Percentiles rank a stretch among this genome's conserved stretches.
Evolutionary conservation across 2,888 invertebrate genomes (phyloP).

Genomic region (Drosophila borborema): DNA sequence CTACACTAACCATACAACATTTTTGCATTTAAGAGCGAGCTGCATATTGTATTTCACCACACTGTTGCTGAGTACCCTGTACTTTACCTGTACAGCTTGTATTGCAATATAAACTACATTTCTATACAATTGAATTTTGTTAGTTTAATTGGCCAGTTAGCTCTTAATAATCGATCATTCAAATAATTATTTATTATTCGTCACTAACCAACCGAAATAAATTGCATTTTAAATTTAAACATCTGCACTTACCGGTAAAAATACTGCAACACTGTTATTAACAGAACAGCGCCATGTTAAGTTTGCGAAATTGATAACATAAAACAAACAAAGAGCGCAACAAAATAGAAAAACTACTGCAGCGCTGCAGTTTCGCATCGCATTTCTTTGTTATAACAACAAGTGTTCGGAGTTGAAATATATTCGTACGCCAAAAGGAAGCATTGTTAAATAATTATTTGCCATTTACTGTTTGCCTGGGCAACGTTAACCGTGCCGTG

Average conservation of each 20-base stretch:
- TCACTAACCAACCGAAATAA: neutral
- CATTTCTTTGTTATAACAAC: constrained; percentile 52
- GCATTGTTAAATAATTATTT: neutral
- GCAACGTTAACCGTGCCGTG: constrained; percentile 23
- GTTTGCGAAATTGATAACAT: constrained; percentile 16
- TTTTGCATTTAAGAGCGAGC: neutral
- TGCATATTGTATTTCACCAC: neutral
- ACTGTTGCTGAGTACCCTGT: neutral
- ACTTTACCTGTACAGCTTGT: neutral
- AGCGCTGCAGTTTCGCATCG: constrained; percentile 35
- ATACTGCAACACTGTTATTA: constrained; percentile 31
- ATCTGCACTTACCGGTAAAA: neutral
- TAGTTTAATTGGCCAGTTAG: neutral
- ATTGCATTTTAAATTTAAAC: neutral
- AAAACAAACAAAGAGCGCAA: constrained; percentile 49
- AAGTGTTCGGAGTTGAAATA: constrained; percentile 9
- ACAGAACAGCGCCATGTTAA: constrained; percentile 21
- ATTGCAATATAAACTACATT: neutral
- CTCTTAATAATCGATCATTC: neutral
- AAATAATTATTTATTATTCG: too few relatives aligned
- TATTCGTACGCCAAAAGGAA: neutral
- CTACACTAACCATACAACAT: too few relatives aligned
- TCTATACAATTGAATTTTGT: neutral
- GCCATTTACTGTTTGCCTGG: constrained; percentile 6
- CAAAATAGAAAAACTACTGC: constrained; percentile 33